These are phyloP conservation scores for Lordiphosa stackelbergi DNA, from an alignment of 1,140 invertebrate genomes.

Conservation along the genomic window DNA sequence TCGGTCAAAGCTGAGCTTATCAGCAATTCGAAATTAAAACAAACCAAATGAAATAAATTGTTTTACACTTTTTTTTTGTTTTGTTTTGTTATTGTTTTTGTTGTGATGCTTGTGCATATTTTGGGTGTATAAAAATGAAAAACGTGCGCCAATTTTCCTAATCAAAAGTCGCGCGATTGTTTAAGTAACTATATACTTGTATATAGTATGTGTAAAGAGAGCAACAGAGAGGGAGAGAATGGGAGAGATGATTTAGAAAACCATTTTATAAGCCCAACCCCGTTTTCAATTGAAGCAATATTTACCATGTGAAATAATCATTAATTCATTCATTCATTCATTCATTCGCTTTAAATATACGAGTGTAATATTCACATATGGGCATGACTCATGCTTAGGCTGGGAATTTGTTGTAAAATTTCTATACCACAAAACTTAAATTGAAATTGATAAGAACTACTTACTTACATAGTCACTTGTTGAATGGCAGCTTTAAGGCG, in stretches of 20 bases:
- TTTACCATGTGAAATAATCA: conserved; percentile 15
- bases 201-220: no score
- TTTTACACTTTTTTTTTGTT: conserved; percentile 18
- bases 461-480: no score
- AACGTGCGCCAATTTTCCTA: no score
- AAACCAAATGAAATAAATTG: conserved; percentile 6
- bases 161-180: no score
- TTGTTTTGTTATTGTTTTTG: not conserved
- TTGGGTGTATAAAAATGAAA: no score
- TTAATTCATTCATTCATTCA: conserved; percentile 10
- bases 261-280: no score
- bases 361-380: conserved; percentile 11
- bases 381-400: conserved; percentile 47
- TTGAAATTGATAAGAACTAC: no score
- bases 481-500: no score
- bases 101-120: not conserved
- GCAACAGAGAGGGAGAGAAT: no score
- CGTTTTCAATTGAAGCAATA: conserved; percentile 18
- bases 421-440: conserved; percentile 10
- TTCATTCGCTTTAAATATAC: conserved; percentile 11
- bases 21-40: conserved; percentile 5
- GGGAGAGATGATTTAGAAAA: no score
- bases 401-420: conserved; percentile 7
- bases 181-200: no score
- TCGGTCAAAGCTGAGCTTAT: conserved; percentile 19